Evolutionary conservation across 2,113 vertebrate genomes (phyloP).

Genomic region (Channa maculata): DNA sequence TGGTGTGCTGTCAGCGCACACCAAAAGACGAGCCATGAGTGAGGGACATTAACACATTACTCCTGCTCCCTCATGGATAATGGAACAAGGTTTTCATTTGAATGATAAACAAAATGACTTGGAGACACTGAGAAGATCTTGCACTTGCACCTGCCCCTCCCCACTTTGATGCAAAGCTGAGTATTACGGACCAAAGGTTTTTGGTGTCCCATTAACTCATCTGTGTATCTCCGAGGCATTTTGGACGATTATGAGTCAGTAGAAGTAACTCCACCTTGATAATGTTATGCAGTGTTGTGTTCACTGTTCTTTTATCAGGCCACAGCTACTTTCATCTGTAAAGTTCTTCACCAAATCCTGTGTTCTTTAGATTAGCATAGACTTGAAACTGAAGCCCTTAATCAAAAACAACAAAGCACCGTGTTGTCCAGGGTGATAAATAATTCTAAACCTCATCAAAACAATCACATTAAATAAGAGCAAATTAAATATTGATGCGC

Average conservation of each 20-base stretch:
- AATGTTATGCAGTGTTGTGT: conserved; percentile 71
- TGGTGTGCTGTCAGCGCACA: conserved; percentile 69
- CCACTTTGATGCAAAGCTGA: conserved; percentile 56
- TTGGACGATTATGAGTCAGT: conserved; percentile 81
- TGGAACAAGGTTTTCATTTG: conserved; percentile 85
- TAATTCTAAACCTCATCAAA: conserved; percentile 76
- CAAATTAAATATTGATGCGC: conserved; percentile 57
- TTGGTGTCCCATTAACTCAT: conserved; percentile 68
- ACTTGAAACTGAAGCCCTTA: conserved; percentile 63
- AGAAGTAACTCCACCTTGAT: conserved; percentile 69
- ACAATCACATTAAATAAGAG: conserved; percentile 60
- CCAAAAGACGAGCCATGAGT: conserved; percentile 62
- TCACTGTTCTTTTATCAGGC: conserved; percentile 69
- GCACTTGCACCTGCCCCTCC: conserved; percentile 59
- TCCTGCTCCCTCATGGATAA: conserved; percentile 83
- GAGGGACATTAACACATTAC: conserved; percentile 80
- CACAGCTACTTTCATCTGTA: conserved; percentile 75
- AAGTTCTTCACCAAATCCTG: conserved; percentile 63
- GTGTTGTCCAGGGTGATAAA: conserved; percentile 63
- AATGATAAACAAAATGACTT: conserved; percentile 87
- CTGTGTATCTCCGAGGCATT: conserved; percentile 82
- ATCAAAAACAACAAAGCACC: conserved; percentile 68
- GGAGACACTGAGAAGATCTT: conserved; percentile 77
- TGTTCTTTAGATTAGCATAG: conserved; percentile 77
- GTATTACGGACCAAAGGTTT: conserved; percentile 73